Evolutionary conservation across 2,888 invertebrate species (phyloP), one percentile per base, ranked within the genome.

Genomic region (Drosophila paramelanica): DNA sequence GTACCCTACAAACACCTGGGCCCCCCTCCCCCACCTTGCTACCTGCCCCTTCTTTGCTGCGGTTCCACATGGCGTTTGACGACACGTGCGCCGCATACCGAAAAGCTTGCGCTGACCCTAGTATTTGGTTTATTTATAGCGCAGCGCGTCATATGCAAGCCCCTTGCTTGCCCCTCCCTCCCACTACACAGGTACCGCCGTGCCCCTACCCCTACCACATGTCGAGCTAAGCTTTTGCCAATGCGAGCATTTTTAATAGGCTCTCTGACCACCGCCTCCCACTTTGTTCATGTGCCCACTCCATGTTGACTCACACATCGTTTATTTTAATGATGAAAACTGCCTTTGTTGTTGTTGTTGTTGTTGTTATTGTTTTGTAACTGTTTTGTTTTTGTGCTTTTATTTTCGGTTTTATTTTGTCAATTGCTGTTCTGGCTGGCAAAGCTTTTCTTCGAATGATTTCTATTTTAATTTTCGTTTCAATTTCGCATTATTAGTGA

Each of bases 31-130:
- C 36, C 4, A 1, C 36, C 5, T 4, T 5, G 5, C 11, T 13
- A 4, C 3, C 20, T 10, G 20, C 17, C 23, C 13, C 7, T 14
- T n/a, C 8, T 13, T 17, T 7, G 17, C 31, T 3, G 14, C 49
- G 20, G 25, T n/a, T 13, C 13, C 42, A 49, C 62, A 62, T 49
- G 36, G 38, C n/a, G 51, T 45, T 66, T 55, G 67, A 53, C 59
- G 57, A 55, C 72, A 82, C 88, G 88, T 82, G 86, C 56, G 57
- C 56, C 67, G 82, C 81, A 85, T 82, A 81, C 67, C 67, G 43
- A 79, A 69, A 58, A 62, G 61, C 55, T 72, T 45, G 31, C 55
- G 56, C 46, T 75, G 73, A 75, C 75, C 69, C 75, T 43, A 70
- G 61, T 59, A 42, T 14, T 66, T 59, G 49, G 57, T 71, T 72